Evolutionary conservation across 2,888 invertebrate species (phyloP).

Genomic region (Eupelmus urozonus): DNA sequence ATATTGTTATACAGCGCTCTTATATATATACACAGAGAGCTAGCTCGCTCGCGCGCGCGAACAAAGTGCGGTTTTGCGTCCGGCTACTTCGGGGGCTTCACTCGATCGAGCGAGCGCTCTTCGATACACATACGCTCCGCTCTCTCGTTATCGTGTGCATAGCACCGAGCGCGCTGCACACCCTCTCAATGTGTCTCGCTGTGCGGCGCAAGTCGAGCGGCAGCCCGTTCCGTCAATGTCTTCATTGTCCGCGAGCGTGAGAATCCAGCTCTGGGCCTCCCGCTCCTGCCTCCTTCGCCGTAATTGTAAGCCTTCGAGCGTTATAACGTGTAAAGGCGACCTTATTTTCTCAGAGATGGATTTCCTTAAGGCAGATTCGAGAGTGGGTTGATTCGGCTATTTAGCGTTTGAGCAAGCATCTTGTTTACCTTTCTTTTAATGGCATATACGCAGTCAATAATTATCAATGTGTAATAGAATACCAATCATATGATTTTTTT

Average conservation of each 20-base stretch:
- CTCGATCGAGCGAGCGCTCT: constrained; percentile 25
- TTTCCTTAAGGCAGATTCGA: constrained; percentile 23
- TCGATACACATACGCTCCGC: background rate
- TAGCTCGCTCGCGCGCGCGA: constrained; percentile 67
- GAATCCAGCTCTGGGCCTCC: constrained; percentile 19
- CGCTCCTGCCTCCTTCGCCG: background rate
- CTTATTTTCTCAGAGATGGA: constrained; percentile 28
- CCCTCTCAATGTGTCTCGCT: constrained; percentile 40
- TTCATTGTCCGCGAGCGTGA: constrained; percentile 59
- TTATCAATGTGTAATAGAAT: no score
- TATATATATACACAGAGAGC: constrained; percentile 51
- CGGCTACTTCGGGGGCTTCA: constrained; percentile 68
- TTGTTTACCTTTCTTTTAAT: no score
- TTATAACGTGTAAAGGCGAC: constrained; percentile 22
- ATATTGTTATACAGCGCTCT: constrained; percentile 69
- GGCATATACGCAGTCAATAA: no score
- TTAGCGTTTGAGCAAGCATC: no score
- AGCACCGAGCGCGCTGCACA: background rate
- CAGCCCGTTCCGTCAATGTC: constrained; percentile 55
- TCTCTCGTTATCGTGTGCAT: background rate
- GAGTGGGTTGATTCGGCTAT: constrained; percentile 34
- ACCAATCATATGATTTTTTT: no score
- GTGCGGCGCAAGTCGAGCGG: constrained; percentile 14
- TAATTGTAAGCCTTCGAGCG: constrained; percentile 49
- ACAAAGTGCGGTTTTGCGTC: constrained; percentile 76